Base-by-base conservation (phyloP, 1,140 invertebrate genomes). In the Cydia pomonella region DNA sequence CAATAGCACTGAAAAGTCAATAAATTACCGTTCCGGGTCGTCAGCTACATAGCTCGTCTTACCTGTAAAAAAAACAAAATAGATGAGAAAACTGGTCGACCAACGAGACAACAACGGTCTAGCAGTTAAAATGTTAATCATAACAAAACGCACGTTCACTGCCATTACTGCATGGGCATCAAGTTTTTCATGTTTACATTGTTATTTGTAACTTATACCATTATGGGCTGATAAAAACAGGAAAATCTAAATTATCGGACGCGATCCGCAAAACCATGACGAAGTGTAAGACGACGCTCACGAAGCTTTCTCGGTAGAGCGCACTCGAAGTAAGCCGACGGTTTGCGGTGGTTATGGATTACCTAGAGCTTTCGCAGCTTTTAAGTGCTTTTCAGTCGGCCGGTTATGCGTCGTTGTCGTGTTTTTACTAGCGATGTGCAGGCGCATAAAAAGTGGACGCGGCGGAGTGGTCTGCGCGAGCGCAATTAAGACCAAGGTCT, bases 401-500 rank as follows among this genome's bases (percentile, higher is more conserved):
- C 77, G 89, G 84, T 81, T 91, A 88, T 82, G 73, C 82, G 79
- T 77, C 84, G 86, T 82, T 87, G 85, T 88, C 85, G 82, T 88
- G 87, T 90, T 90, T 88, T 92, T 92, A 88, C 89, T 90, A 92
- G 89, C 88, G 85, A 91, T 92, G 84, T 87, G 91, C 91, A 92
- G 87, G 87, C 87, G 83, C 82, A 92, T 92, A 92, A 92, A 92
- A 92, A 92, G 88, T 90, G 86, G 89, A 82, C 91, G 79, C 87
- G 84, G 90, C 84, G 84, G 89, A 92, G 87, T 92, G 87, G 91
- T 87, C 89, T 85, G 91, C 86, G 89, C 84, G 85, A 88, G 85
- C 89, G 89, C 90, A 92, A 92, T 92, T 92, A 92, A 92, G 89
- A 92, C 90, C 90, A 92, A 92, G 90, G 91, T 92, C 91, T 90